These are phyloP conservation scores for Phyto melanocephala DNA, from an alignment of 2,888 invertebrate genomes.

Conservation along the genomic window DNA sequence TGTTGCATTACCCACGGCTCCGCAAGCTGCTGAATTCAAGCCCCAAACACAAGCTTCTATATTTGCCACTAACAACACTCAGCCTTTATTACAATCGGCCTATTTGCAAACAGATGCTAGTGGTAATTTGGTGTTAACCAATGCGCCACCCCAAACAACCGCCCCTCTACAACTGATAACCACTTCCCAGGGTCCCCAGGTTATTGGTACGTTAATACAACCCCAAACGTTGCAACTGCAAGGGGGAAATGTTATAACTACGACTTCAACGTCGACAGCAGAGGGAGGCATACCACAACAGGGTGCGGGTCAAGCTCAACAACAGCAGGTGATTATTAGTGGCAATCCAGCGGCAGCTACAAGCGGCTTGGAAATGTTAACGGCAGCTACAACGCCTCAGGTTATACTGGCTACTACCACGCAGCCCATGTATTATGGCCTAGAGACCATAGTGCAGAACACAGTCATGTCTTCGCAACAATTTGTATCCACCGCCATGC, in stretches of 20 bases:
- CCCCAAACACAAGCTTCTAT: slow-evolving; percentile 76
- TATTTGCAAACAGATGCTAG: slow-evolving; percentile 82
- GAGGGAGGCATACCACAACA: slow-evolving; percentile 78
- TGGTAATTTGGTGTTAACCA: slow-evolving; percentile 82
- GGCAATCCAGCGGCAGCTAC: slow-evolving; percentile 56
- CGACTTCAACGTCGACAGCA: slow-evolving; percentile 77
- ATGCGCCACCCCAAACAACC: slow-evolving; percentile 72
- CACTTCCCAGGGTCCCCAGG: slow-evolving; percentile 79
- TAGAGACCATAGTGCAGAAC: slow-evolving; percentile 92
- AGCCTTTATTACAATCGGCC: slow-evolving; percentile 81
- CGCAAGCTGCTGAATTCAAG: slow-evolving; percentile 79
- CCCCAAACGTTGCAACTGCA: slow-evolving; percentile 81
- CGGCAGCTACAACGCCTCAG: slow-evolving; percentile 73
- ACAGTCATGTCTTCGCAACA: slow-evolving; percentile 94
- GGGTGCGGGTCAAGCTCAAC: slow-evolving; percentile 65
- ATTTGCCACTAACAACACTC: slow-evolving; percentile 80
- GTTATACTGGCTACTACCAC: slow-evolving; percentile 82
- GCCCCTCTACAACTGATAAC: slow-evolving; percentile 82
- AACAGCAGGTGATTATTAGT: slow-evolving; percentile 72
- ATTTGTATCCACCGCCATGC: slow-evolving; percentile 89
- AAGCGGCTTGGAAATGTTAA: slow-evolving; percentile 72
- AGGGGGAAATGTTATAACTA: slow-evolving; percentile 79
- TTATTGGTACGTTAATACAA: slow-evolving; percentile 82
- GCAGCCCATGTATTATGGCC: slow-evolving; percentile 89
- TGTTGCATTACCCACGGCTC: slow-evolving; percentile 83